Base-by-base conservation (phyloP, 2,797 vertebrate genomes). In the Epinephelus coioides region DNA sequence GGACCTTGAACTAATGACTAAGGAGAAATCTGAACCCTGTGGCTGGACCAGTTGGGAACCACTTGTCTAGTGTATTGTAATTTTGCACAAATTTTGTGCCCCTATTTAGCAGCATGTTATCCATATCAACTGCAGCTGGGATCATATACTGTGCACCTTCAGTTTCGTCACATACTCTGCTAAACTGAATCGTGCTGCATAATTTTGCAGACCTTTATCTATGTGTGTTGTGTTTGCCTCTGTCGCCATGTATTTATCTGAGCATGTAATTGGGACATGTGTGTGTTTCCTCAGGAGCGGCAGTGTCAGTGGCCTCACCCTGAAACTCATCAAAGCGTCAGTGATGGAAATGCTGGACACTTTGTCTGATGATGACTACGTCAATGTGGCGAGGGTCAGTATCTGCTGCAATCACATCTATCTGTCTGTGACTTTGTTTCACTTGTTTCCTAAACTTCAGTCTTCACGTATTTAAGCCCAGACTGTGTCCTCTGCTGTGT, bases 291-390 rank as follows among this genome's bases (percentile, higher is more conserved):
- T 64, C 93, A 99, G 98, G 95, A 99, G 98, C 0, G 98, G 98
- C 90, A 99, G 98, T 0, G 98, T 99, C 79, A 99, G 98, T 0
- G 98, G 98, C 50, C 96, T 99, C 69, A 99, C 98, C 2, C 95
- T 99, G 82, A 99, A 99, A 86, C 96, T 99, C 79, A 99, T 99
- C 95, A 99, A 99, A 95, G 98, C 98, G 0, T 99, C 98, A 0
- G 98, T 99, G 84, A 97, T 95, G 44, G 97, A 99, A 91, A 98
- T 99, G 97, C 91, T 99, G 90, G 98, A 99, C 94, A 99, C 98
- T 0, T 94, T 99, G 62, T 99, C 98, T 0, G 98, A 99, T 0
- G 98, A 99, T 0, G 98, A 99, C 93, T 99, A 99, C 0, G 97
- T 99, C 85, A 99, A 98, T 0, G 98, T 99, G 75, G 98, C 97